Percentiles rank a stretch among this genome's conserved stretches.
These are phyloP conservation scores for Rhyacichthys aspro DNA, from an alignment of 2,797 vertebrate genomes.

Conservation along the genomic window DNA sequence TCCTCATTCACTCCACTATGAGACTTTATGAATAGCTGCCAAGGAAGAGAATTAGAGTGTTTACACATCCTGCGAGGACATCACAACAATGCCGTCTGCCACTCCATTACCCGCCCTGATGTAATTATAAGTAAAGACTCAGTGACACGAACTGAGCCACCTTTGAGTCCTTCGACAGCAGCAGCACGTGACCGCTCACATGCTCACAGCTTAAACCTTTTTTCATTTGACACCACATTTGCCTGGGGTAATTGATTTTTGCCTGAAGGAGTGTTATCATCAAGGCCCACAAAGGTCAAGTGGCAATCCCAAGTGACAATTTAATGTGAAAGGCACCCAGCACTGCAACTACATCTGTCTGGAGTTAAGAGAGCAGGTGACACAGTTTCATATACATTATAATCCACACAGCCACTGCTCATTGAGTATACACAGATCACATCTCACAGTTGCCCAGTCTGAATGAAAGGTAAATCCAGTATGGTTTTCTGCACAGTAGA, in stretches of 20 bases:
- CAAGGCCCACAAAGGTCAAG: slow-evolving; percentile 68
- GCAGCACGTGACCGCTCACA: no score
- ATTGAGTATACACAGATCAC: slow-evolving; percentile 18
- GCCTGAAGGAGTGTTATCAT: slow-evolving; percentile 56
- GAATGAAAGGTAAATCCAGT: slow-evolving; percentile 32
- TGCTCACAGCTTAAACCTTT: slow-evolving; percentile 38
- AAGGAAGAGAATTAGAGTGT: slow-evolving; percentile 33
- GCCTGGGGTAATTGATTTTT: slow-evolving; percentile 65
- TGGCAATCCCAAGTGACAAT: slow-evolving; percentile 48
- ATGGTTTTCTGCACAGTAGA: slow-evolving; percentile 31
- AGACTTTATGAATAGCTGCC: slow-evolving; percentile 39
- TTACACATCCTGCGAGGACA: slow-evolving; percentile 32
- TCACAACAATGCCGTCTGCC: slow-evolving; percentile 35
- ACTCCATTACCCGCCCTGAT: slow-evolving; percentile 47
- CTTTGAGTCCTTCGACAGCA: slow-evolving; percentile 37
- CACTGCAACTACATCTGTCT: slow-evolving; percentile 57
- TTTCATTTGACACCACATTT: slow-evolving; percentile 51
- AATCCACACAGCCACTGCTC: slow-evolving; percentile 37
- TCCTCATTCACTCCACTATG: slow-evolving; percentile 33
- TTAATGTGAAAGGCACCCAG: slow-evolving; percentile 63
- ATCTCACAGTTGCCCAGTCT: slow-evolving; percentile 18
- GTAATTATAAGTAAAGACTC: slow-evolving; percentile 51
- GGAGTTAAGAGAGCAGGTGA: slow-evolving; percentile 58
- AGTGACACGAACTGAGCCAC: slow-evolving; percentile 50
- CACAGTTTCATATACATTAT: slow-evolving; percentile 63